These are phyloP conservation scores for Halyomorpha halys DNA, from an alignment of 1,140 invertebrate genomes.

Conservation along the genomic window DNA sequence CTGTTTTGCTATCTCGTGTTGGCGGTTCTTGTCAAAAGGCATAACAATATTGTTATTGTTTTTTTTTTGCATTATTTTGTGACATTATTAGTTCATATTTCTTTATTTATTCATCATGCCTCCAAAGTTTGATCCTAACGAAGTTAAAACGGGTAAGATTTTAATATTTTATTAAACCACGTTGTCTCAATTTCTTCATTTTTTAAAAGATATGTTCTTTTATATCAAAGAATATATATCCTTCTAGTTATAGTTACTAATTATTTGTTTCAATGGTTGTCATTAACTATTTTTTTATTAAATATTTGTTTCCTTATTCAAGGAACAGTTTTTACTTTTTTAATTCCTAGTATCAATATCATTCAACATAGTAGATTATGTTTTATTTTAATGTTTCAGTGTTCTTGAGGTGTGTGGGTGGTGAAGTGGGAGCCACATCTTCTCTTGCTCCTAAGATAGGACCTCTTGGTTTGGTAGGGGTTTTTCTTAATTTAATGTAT, in stretches of 20 bases:
- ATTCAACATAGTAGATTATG: too few relatives aligned
- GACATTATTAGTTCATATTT: too few relatives aligned
- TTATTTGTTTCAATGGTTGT: not conserved
- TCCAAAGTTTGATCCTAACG: conserved; percentile 34
- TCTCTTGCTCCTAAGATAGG: conserved; percentile 98
- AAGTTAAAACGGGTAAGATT: conserved; percentile 34
- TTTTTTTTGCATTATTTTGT: too few relatives aligned
- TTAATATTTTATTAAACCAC: not conserved
- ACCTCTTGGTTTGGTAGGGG: conserved; percentile 92
- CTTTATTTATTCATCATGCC: conserved; percentile 27
- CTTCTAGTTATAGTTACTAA: not conserved
- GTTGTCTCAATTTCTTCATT: not conserved
- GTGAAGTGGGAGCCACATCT: conserved; percentile 98
- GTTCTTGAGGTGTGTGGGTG: conserved; percentile 92
- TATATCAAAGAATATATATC: too few relatives aligned
- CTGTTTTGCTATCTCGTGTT: too few relatives aligned
- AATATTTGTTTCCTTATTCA: not conserved
- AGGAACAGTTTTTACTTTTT: conserved; percentile 20
- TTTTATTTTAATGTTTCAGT: conserved; percentile 60
- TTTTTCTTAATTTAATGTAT: not conserved
- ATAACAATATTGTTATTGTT: too few relatives aligned
- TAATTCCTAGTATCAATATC: not conserved
- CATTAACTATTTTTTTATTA: conserved; percentile 8
- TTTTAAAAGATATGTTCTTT: conserved; percentile 3
- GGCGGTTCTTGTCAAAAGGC: too few relatives aligned